These are phyloP conservation scores for Malurus alboscapulatus DNA, from an alignment of 2,113 vertebrate genomes.

Conservation along the genomic window DNA sequence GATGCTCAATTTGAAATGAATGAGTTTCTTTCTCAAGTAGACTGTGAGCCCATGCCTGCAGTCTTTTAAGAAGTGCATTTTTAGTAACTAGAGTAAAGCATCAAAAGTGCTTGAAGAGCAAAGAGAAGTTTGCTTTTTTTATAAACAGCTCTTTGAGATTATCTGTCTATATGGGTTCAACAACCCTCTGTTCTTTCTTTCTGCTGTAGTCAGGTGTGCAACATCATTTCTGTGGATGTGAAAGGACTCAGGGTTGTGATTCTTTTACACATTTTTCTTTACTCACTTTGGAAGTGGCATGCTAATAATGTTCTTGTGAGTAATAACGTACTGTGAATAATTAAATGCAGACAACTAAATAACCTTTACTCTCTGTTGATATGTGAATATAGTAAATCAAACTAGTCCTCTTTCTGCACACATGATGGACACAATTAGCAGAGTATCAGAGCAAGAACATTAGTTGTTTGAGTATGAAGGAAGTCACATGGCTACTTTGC, in stretches of 20 bases:
- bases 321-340: neutral
- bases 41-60: neutral
- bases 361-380: neutral
- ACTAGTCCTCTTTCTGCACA: neutral
- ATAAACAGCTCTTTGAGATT: neutral
- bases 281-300: neutral
- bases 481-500: neutral
- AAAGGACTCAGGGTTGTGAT: neutral
- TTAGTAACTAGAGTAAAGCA: neutral
- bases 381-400: neutral
- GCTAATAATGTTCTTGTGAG: neutral
- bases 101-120: neutral
- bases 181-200: neutral
- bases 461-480: neutral
- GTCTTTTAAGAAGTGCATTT: neutral
- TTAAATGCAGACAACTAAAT: neutral
- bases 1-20: neutral
- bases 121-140: neutral
- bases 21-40: neutral
- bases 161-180: neutral
- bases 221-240: neutral
- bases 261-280: neutral
- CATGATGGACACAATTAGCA: neutral
- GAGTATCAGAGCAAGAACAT: neutral
- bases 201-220: neutral